Evolutionary conservation across 2,888 invertebrate genomes (phyloP), one percentile per base, ranked within the genome.

Genomic region (Pantelozetes paolii): DNA sequence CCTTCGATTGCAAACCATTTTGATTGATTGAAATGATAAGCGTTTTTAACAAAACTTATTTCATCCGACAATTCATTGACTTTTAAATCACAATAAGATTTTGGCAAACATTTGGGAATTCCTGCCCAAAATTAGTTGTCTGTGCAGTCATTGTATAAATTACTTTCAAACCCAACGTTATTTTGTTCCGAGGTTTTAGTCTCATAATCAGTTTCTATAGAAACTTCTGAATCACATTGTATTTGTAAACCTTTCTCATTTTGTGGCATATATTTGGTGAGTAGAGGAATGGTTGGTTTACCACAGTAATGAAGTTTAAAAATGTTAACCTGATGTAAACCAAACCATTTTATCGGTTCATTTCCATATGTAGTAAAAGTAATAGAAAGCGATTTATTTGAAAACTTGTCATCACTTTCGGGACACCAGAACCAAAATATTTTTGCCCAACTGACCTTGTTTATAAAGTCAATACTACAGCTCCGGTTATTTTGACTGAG

Each of bases 1-100:
- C 67, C 67, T 67, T 67, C 67, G 23, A 67, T 67, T n/a, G 67
- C 67, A 67, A 11, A 67, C 67, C 67, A 67, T 67, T 67, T 40
- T 15, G 20, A 42, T 67, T 67, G 6, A 20, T 42, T 42, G 23
- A 67, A 42, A 26, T 42, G 40, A 42, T 42, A 67, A 23, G 67
- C 67, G 42, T 67, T 67, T 67, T 42, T 20, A 11, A 67, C 67
- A 40, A 42, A 67, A 67, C 36, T 42, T 1, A 67, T 67, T 15
- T 67, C 67, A 42, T 67, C 67, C 9, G 23, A 8, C 23, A 18
- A 13, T 3, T 42, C 23, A 26, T 42, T 20, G 13, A 42, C 6
- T 18, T 23, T 1, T 5, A 67, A 42, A n/a, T 40, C 23, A 67
- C 67, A 67, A 67, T 13, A 42, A 0, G 2, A 11, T 40, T 67